These are phyloP conservation scores for Drosophila prolongata DNA, from an alignment of 2,888 invertebrate species.

Conservation along the genomic window DNA sequence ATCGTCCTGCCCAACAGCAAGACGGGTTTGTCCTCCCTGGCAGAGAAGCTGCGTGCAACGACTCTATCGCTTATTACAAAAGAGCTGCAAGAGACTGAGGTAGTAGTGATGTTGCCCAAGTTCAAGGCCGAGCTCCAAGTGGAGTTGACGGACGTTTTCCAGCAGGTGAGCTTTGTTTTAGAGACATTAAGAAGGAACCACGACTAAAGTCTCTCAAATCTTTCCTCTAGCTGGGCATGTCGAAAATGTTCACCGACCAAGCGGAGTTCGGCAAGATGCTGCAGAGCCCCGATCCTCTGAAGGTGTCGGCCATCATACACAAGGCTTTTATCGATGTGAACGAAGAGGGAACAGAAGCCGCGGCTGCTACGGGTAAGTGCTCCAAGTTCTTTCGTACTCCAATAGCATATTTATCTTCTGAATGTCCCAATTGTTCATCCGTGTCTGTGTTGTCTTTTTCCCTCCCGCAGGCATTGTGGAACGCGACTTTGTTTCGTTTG, in stretches of 20 bases:
- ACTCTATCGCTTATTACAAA: conserved; percentile 86
- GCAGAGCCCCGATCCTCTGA: conserved; percentile 80
- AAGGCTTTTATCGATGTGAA: conserved; percentile 95
- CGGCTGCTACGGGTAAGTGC: conserved; percentile 88
- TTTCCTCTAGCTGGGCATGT: conserved; percentile 88
- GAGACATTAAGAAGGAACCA: neutral
- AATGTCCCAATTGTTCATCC: conserved; percentile 31
- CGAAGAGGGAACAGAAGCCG: conserved; percentile 95
- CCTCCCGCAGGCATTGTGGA: conserved; percentile 84
- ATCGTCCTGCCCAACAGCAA: conserved; percentile 90
- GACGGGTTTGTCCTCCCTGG: conserved; percentile 88
- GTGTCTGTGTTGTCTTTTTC: conserved; percentile 44
- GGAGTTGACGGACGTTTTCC: conserved; percentile 86
- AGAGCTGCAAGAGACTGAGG: conserved; percentile 84
- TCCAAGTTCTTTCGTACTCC: neutral
- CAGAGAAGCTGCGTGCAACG: conserved; percentile 87
- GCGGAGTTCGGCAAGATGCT: conserved; percentile 88
- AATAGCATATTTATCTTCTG: conserved; percentile 8
- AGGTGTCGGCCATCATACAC: conserved; percentile 90
- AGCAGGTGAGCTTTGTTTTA: conserved; percentile 84
- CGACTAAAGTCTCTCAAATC: neutral
- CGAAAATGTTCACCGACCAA: conserved; percentile 86
- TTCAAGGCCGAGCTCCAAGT: conserved; percentile 92
- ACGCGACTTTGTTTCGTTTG: conserved; percentile 50
- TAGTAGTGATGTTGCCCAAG: conserved; percentile 89